Evolutionary conservation across 2,888 invertebrate genomes (phyloP).

Genomic region (Biston betularia): DNA sequence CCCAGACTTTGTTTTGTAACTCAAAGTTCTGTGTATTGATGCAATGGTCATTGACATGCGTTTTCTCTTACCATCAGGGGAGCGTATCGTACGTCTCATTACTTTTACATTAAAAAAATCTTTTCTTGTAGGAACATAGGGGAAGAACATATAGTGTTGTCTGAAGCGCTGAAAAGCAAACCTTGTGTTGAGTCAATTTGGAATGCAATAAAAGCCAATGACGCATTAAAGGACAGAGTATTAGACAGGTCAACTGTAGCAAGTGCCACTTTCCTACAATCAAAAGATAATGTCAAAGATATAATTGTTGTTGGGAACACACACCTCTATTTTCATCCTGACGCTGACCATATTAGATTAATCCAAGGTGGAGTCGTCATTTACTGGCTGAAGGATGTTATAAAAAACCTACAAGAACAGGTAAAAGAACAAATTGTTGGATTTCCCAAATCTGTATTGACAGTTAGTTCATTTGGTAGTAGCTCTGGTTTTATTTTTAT

Average conservation of each 20-base stretch:
- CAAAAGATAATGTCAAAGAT: slow-evolving; percentile 83
- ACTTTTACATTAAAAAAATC: slow-evolving; percentile 5
- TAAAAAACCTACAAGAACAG: slow-evolving; percentile 66
- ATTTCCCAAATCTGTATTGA: background rate
- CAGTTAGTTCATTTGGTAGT: no score
- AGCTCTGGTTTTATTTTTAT: no score
- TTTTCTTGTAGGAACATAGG: slow-evolving; percentile 77
- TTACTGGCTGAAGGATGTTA: slow-evolving; percentile 88
- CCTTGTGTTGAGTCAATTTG: slow-evolving; percentile 86
- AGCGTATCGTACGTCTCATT: no score
- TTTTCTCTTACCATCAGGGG: no score
- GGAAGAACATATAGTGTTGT: slow-evolving; percentile 84
- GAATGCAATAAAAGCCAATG: slow-evolving; percentile 86
- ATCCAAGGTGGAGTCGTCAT: slow-evolving; percentile 93
- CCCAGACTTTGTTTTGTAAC: no score
- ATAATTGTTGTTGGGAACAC: slow-evolving; percentile 92
- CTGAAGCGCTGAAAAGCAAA: slow-evolving; percentile 85
- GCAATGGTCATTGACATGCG: no score
- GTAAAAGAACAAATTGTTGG: slow-evolving; percentile 50
- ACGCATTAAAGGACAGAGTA: slow-evolving; percentile 85
- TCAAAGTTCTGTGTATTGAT: no score
- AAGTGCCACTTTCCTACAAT: slow-evolving; percentile 87
- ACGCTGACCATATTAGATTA: slow-evolving; percentile 95
- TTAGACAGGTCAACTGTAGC: slow-evolving; percentile 89
- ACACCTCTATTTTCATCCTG: slow-evolving; percentile 97